phyloP scores from a whole-genome alignment of 2,113 vertebrate species.

The Lichenostomus cassidix region DNA sequence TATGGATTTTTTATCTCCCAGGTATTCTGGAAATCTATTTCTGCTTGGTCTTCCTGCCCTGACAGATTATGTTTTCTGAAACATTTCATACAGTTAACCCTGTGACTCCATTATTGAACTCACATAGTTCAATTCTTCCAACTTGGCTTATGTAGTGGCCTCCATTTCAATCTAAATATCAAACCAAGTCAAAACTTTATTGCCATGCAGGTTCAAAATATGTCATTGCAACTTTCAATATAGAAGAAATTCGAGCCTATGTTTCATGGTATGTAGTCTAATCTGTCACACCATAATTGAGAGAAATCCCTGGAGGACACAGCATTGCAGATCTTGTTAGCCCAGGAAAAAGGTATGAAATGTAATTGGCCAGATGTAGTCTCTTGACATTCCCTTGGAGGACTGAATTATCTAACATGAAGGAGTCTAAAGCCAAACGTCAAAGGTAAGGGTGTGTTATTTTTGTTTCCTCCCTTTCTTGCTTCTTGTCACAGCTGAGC shows the following conservation, averaged over 20 bases:
- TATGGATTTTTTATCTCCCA: not conserved
- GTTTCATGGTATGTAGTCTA: not conserved
- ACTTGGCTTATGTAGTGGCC: not conserved
- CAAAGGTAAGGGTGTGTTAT: not conserved
- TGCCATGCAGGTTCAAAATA: not conserved
- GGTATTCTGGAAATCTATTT: not conserved
- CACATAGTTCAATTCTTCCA: not conserved
- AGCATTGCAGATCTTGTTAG: not conserved
- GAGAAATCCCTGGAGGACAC: not conserved
- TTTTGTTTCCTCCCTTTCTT: not conserved
- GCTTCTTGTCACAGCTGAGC: not conserved
- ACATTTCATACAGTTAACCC: not conserved
- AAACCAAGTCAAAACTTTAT: not conserved
- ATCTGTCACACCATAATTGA: not conserved
- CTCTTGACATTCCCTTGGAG: not conserved
- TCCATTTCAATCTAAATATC: not conserved
- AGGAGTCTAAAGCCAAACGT: not conserved
- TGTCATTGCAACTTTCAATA: not conserved
- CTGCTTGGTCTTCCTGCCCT: not conserved
- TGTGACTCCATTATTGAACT: not conserved
- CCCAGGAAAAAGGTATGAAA: not conserved
- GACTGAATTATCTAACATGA: not conserved
- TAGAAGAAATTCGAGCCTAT: not conserved
- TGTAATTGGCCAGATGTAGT: not conserved
- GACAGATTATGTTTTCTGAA: not conserved